Conservation (phyloP, 2,797 vertebrate genomes). For the Apogon hyalosoma region DNA sequence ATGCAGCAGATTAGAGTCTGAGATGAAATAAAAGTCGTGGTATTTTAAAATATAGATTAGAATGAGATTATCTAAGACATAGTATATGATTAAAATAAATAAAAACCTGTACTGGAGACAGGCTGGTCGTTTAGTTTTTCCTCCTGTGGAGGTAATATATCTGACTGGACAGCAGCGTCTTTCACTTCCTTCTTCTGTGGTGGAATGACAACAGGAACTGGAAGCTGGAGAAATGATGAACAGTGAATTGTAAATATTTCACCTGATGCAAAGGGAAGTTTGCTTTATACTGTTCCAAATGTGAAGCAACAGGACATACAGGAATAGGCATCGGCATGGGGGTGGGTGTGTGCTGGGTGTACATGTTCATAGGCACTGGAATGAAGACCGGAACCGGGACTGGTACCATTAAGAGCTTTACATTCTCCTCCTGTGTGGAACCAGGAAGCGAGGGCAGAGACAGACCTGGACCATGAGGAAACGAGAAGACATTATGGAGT, state of each 20-base stretch:
- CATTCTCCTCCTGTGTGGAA: conserved; percentile 63
- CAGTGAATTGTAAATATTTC: not conserved
- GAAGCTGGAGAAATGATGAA: conserved; percentile 81
- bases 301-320: conserved; percentile 73
- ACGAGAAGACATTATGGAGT: not conserved
- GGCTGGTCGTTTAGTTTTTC: conserved; percentile 86
- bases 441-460: conserved; percentile 6
- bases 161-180: conserved; percentile 84
- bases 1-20: too few relatives aligned
- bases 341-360: conserved; percentile 92
- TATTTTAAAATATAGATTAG: too few relatives aligned
- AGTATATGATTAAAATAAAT: too few relatives aligned
- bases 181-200: conserved; percentile 85
- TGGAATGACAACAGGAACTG: conserved; percentile 90
- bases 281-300: not conserved
- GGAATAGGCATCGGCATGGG: conserved; percentile 90
- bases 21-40: too few relatives aligned
- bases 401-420: conserved; percentile 86
- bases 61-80: not conserved
- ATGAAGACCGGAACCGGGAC: conserved; percentile 93
- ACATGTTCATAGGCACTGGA: conserved; percentile 95
- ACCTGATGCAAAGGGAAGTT: not conserved
- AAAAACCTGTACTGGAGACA: conserved; percentile 86
- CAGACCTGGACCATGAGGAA: conserved; percentile 13
- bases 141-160: conserved; percentile 82